Base-by-base conservation (phyloP, 2,888 invertebrate species). In the Pristionchus exspectatus region DNA sequence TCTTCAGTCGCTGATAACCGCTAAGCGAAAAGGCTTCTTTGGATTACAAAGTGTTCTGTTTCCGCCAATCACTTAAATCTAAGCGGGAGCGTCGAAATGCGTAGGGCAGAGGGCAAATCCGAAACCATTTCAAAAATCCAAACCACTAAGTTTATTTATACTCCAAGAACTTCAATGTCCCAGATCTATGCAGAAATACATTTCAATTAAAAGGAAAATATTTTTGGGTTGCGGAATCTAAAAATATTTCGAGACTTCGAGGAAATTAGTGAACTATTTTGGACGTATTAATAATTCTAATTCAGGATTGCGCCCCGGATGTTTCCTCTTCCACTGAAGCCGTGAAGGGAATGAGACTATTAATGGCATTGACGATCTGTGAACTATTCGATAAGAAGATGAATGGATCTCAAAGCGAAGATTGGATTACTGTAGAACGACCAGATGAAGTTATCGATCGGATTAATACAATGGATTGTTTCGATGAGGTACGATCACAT, bases 361-460 rank as follows among this genome's bases (percentile, higher is more conserved):
- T 88, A 5, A 54, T 88, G 74, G n/a, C 54, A 5, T 30, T 88
- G 24, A 74, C 74, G 30, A 56, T 24, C 9, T 88, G 87, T 33
- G 87, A 88, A 74, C 56, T 88, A 33, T 92, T 92, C 77, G 91
- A 93, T 50, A 90, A 90, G 77, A 90, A 91, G 50, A 90, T 93
- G 63, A 90, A 91, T n/a, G 91, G 91, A 21, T 88, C 91, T 21
- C 90, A 89, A 50, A 90, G 86, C 33, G 90, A 90, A 50, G 90
- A 92, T 72, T 93, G 93, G 93, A 91, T 92, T 89, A 88, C 90
- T n/a, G 90, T 92, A 66, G 92, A 93, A 83, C 91, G 91, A 90
- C 93, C 93, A 0, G 90, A 90, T 24, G 91, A 91, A n/a, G 89
- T 91, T 9, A 90, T 91, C 54, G 56, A 59, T 54, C 72, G 87